phyloP scores from a whole-genome alignment of 2,888 invertebrate genomes.

The Mimas tiliae region DNA sequence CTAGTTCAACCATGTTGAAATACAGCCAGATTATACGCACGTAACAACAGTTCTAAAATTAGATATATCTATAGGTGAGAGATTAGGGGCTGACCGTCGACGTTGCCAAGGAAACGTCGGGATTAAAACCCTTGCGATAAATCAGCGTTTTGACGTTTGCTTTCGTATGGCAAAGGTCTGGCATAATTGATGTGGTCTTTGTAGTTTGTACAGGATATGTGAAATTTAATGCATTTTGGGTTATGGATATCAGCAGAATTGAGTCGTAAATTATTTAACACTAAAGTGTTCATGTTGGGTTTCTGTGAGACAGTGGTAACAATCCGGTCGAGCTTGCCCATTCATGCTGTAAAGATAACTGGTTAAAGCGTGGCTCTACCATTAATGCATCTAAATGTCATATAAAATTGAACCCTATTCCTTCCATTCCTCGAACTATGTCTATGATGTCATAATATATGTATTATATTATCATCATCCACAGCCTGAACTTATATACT shows the following conservation, averaged over 20 bases:
- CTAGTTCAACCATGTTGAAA: conserved; percentile 67
- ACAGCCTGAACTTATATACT: too few species aligned
- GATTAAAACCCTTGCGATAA: conserved; percentile 22
- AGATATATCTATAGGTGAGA: conserved; percentile 15
- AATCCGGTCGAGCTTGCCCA: too few species aligned
- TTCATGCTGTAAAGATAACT: too few species aligned
- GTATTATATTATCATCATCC: too few species aligned
- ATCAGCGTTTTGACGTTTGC: conserved; percentile 23
- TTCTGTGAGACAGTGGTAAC: too few species aligned
- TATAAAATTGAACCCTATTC: too few species aligned
- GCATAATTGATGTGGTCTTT: conserved; percentile 7
- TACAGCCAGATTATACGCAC: conserved; percentile 58
- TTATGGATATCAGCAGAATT: not conserved
- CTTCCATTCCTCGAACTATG: too few species aligned
- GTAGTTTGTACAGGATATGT: conserved; percentile 2
- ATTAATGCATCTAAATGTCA: too few species aligned
- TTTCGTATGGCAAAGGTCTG: conserved; percentile 6
- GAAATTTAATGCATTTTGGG: not conserved
- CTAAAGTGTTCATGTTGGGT: not conserved
- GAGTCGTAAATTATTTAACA: not conserved
- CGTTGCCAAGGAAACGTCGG: conserved; percentile 21
- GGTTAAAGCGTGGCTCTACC: too few species aligned
- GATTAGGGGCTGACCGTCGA: conserved; percentile 4
- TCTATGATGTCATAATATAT: too few species aligned
- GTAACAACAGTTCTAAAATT: conserved; percentile 22